Evolutionary conservation across 2,797 vertebrate species (phyloP).

Genomic region (Tympanoctomys barrerae): DNA sequence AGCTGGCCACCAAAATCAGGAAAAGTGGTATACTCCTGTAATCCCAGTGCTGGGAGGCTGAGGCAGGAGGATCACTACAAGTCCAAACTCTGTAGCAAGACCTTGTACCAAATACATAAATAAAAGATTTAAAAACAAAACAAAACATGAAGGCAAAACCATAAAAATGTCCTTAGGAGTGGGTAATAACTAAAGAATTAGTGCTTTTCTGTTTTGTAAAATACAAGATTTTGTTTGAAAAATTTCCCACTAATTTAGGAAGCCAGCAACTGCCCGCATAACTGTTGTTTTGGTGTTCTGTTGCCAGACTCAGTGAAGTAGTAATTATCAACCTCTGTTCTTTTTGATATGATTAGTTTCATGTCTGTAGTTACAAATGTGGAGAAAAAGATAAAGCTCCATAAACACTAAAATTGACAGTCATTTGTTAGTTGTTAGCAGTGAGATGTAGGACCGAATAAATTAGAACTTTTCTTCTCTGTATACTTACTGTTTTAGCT

Average conservation of each 20-base stretch:
- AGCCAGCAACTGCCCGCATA: conserved; percentile 55
- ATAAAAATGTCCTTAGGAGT: conserved; percentile 60
- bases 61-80: no score
- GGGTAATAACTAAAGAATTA: conserved; percentile 59
- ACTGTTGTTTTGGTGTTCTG: conserved; percentile 67
- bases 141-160: conserved; percentile 35
- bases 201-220: conserved; percentile 72
- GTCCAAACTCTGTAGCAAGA: no score
- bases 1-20: no score
- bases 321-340: conserved; percentile 19
- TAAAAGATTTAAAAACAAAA: no score
- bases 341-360: conserved; percentile 20
- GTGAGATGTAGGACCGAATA: background rate
- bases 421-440: conserved; percentile 1
- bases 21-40: no score
- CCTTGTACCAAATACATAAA: no score
- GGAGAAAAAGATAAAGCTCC: conserved; percentile 1
- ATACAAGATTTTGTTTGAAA: conserved; percentile 69
- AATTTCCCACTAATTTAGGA: conserved; percentile 51
- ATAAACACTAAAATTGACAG: background rate
- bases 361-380: conserved; percentile 35
- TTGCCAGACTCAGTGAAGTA: conserved; percentile 73
- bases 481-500: conserved; percentile 19
- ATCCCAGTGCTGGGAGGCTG: no score
- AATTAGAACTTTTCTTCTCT: conserved; percentile 8